Evolutionary conservation across 2,797 vertebrate species (phyloP), one percentile per base, ranked within the genome.

Genomic region (Neostethus bicornis): DNA sequence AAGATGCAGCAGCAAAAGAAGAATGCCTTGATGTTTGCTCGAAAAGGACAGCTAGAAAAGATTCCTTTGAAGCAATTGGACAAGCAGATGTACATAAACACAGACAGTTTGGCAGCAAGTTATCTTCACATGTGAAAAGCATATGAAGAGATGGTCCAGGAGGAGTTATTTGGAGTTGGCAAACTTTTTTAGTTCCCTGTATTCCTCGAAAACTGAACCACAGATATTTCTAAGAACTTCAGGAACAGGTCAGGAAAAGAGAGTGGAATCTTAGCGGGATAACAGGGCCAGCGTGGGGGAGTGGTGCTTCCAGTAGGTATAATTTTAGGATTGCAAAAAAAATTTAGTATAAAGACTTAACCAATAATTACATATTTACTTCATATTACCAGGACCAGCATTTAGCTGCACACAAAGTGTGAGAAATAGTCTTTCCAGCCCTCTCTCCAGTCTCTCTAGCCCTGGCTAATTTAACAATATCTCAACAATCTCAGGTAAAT

Each of bases 191-290:
- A 20, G 35, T 76, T 83, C 70, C 57, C 11, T 4, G 24, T 45
- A 32, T 80, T 82, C 70, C 44, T 31, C 69, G 76, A 70, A 80
- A 77, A 64, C 79, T 42, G 31, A 75, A 66, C 53, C 49, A 66
- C 39, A 49, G 43, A 66, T 21, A 69, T 70, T 89, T 86, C 87
- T 84, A 63, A 53, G 84, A 89, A 89, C 58, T 75, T 35, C 14
- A 57, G 56, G 69, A 65, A 75, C 57, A 35, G 46, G 41, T 2
- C 23, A 28, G 57, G 39, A 64, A 57, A 39, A 64, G 57, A 47
- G 51, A 62, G 57, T 70, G 74, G 75, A 73, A 69, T 70, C 53
- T 64, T 64, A 68, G 63, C 26, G 48, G 73, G 71, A 64, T 60
- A 67, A 67, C 45, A 53, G 63, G 75, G 62, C 61, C 43, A 70